These are phyloP conservation scores for Merluccius polli DNA, from an alignment of 2,797 vertebrate genomes.

Conservation along the genomic window DNA sequence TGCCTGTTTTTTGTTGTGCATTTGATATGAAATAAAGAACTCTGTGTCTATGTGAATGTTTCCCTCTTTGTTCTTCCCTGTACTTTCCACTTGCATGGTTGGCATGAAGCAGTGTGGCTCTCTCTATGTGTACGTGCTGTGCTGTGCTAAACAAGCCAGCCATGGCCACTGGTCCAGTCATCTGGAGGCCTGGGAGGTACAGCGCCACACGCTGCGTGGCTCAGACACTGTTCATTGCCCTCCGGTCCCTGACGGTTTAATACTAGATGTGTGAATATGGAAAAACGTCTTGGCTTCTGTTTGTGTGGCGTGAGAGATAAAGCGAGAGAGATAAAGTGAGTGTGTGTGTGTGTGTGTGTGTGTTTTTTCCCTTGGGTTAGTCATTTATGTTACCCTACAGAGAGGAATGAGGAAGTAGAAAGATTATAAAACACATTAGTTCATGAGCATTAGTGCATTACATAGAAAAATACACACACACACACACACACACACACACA, in stretches of 20 bases:
- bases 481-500: conserved; percentile 9
- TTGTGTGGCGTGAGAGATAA: neutral
- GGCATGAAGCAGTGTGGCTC: neutral
- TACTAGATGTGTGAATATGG: neutral
- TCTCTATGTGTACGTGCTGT: neutral
- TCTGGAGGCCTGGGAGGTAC: neutral
- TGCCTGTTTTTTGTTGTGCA: too few relatives aligned
- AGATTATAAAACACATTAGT: conserved; percentile 54
- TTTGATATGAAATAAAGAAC: too few relatives aligned
- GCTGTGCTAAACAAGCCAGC: neutral
- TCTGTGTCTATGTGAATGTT: neutral
- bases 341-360: neutral
- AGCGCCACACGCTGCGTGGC: neutral
- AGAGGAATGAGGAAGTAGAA: conserved; percentile 35
- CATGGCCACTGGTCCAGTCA: too few relatives aligned
- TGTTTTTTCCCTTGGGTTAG: conserved; percentile 38
- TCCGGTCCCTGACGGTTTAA: neutral
- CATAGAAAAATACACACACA: conserved; percentile 1
- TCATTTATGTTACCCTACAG: conserved; percentile 45
- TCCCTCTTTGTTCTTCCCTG: neutral
- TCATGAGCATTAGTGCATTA: conserved; percentile 41
- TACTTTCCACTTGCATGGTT: neutral
- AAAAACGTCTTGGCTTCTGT: neutral
- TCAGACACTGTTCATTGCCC: neutral
- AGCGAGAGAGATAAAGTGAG: neutral